These are phyloP conservation scores for Physeter macrocephalus DNA, from an alignment of 2,113 vertebrate species.

Conservation along the genomic window DNA sequence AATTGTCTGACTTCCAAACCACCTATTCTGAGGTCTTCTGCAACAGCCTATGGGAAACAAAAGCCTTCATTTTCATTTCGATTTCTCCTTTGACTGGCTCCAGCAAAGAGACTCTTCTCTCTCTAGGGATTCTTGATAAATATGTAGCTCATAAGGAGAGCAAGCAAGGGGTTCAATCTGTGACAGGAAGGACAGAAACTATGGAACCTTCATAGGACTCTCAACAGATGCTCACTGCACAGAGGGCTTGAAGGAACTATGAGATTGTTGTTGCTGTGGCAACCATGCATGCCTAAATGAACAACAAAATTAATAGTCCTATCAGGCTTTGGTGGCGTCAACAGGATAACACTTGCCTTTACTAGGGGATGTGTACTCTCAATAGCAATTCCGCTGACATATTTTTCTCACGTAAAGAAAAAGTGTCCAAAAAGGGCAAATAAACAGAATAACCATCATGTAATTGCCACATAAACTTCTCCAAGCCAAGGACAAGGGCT, in stretches of 20 bases:
- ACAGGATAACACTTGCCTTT: slow-evolving; percentile 27
- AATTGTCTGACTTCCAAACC: slow-evolving; percentile 47
- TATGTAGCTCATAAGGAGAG: slow-evolving; percentile 15
- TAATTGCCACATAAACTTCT: neutral
- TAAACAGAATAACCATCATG: neutral
- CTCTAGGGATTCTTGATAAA: slow-evolving; percentile 31
- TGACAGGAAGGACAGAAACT: slow-evolving; percentile 20
- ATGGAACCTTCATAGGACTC: slow-evolving; percentile 17
- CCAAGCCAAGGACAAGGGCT: neutral
- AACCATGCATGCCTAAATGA: slow-evolving; percentile 64
- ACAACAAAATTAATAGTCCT: slow-evolving; percentile 65
- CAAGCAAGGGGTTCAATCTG: neutral
- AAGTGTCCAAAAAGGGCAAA: neutral
- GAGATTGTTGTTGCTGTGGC: slow-evolving; percentile 55
- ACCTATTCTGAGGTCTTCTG: slow-evolving; percentile 13
- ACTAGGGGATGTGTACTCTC: neutral
- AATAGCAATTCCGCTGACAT: neutral
- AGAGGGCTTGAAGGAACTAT: slow-evolving; percentile 44
- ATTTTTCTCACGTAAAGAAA: neutral
- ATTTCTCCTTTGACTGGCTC: neutral
- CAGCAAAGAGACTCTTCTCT: slow-evolving; percentile 3
- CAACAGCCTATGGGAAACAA: neutral
- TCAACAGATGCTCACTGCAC: slow-evolving; percentile 45
- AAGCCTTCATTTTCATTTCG: neutral
- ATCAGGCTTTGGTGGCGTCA: slow-evolving; percentile 13